A percentile compares a stretch with the other conserved stretches of the same genome.
phyloP scores from a whole-genome alignment of 2,888 invertebrate genomes.

The Podotricha telesiphe region DNA sequence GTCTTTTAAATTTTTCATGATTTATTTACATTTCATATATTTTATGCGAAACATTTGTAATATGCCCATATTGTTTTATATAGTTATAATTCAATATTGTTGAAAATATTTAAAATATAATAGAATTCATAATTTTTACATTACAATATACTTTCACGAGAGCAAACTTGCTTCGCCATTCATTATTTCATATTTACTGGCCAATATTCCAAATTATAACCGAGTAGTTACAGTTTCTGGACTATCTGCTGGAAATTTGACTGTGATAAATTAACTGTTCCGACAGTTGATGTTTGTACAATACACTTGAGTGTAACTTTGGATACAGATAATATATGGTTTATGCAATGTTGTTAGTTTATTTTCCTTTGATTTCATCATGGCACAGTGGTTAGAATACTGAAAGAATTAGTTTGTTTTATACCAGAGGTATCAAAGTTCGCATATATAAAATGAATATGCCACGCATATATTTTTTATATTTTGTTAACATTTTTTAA shows the following conservation, averaged over 20 bases:
- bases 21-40: no score
- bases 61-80: not conserved
- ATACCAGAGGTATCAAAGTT: no score
- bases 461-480: not conserved
- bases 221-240: conserved; percentile 57
- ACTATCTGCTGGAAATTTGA: conserved; percentile 44
- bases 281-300: conserved; percentile 44
- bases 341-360: conserved; percentile 26
- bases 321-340: conserved; percentile 43
- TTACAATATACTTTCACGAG: not conserved
- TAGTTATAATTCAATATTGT: not conserved
- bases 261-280: conserved; percentile 47
- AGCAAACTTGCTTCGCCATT: not conserved
- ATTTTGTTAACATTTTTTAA: no score
- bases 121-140: not conserved
- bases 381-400: not conserved
- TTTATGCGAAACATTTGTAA: not conserved
- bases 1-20: no score
- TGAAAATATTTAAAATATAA: not conserved
- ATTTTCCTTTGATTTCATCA: conserved; percentile 13
- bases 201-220: conserved; percentile 68
- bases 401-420: not conserved
- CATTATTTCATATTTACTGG: conserved; percentile 21
- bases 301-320: conserved; percentile 43
- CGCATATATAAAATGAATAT: not conserved